Evolutionary conservation across 2,888 invertebrate genomes (phyloP), one percentile per base, ranked within the genome.

Genomic region (Apotomis turbidana): DNA sequence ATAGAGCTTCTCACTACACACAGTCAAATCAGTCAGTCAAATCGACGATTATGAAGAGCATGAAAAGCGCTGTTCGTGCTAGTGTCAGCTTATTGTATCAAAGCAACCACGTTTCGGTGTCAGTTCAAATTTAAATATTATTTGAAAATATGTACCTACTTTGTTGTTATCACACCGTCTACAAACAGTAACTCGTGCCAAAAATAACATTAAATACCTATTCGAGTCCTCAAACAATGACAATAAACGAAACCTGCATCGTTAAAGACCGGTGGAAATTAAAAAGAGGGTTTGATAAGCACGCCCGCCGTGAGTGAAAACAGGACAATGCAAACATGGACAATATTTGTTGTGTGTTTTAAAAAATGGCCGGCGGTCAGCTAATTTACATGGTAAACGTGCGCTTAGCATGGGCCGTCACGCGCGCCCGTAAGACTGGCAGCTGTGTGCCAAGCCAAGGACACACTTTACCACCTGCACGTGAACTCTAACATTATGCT

Each of bases 321-420:
- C 68, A 55, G 74, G 66, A 12, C 67, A 73, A 79, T 76, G 78
- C 76, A 80, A 83, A 83, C 83, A 83, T 74, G 74, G 78, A 80
- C 84, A 86, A 85, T 89, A 86, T 92, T 90, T 90, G 88, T 83
- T 87, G 86, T 87, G 86, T 83, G 83, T 84, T 82, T 84, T 85
- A 91, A 84, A 93, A 90, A 92, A 89, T 87, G 86, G 81, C 84
- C 83, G 86, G 85, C 78, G 81, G 83, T 87, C 89, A 87, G 87
- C 89, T 90, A 85, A 93, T 94, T 93, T 92, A 88, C 90, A 93
- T 94, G 81, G 87, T 90, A 93, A 93, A 90, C 88, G 87, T 81
- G 84, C 88, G 89, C 87, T 93, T 93, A 92, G 91, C 89, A 94
- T 94, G 94, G 87, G 83, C 79, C 85, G 92, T 85, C 94, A 94